Conservation (phyloP, 2,888 invertebrate genomes). For the Cephalotes varians region DNA sequence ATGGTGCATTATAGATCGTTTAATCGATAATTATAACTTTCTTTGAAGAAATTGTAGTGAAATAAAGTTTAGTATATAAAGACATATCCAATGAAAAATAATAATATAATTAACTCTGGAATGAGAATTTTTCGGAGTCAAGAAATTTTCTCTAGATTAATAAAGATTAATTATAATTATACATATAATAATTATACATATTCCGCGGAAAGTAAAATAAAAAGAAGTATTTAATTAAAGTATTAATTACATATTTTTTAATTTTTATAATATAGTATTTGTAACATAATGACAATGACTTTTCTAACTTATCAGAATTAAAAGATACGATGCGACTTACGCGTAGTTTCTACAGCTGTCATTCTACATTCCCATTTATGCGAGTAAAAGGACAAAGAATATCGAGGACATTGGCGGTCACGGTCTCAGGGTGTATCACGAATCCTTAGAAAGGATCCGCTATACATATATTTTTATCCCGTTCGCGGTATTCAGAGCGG, state of each 20-base stretch:
- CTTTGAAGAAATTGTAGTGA: background rate
- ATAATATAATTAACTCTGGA: background rate
- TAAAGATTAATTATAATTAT: background rate
- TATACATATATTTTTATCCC: background rate
- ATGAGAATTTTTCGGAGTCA: background rate
- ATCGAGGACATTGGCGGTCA: background rate
- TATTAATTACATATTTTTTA: background rate
- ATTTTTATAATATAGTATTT: background rate
- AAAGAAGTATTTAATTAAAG: constrained; percentile 1
- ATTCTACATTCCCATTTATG: background rate
- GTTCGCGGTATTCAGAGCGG: background rate
- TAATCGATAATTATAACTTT: background rate
- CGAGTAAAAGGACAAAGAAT: background rate
- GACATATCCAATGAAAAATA: background rate
- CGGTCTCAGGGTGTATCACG: background rate
- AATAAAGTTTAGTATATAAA: background rate
- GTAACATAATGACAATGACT: background rate
- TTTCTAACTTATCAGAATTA: background rate
- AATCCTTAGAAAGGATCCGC: constrained; percentile 25
- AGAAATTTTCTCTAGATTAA: background rate
- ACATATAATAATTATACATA: too few species aligned
- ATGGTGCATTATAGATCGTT: background rate
- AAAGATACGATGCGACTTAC: background rate
- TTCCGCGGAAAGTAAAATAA: background rate
- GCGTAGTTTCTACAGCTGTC: background rate